Percentiles rank a stretch among this genome's conserved stretches.
Conservation (phyloP, 2,113 vertebrate genomes). For the Cyrtonyx montezumae region DNA sequence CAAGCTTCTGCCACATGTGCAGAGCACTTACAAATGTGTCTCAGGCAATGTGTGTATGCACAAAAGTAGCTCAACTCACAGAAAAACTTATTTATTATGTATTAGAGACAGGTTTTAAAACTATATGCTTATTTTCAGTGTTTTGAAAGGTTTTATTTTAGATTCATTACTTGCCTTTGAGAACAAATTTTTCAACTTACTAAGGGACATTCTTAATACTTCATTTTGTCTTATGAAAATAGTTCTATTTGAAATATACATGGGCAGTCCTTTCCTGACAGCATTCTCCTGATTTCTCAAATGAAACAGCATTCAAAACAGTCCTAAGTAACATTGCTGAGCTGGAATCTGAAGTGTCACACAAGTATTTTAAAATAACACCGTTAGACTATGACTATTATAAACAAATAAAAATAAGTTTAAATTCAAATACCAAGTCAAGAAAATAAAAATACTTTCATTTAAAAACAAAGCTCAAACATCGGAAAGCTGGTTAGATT, state of each 20-base stretch:
- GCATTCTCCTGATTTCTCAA: not conserved
- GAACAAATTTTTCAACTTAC: not conserved
- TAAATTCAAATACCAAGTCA: not conserved
- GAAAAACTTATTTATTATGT: not conserved
- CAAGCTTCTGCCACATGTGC: accelerated
- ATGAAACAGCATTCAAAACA: not conserved
- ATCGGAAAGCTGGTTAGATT: not conserved
- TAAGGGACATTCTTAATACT: not conserved
- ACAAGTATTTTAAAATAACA: not conserved
- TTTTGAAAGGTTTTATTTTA: not conserved
- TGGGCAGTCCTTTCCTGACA: not conserved
- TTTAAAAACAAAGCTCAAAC: not conserved
- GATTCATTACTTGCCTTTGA: not conserved
- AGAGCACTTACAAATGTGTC: not conserved
- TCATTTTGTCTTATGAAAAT: not conserved
- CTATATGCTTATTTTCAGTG: not conserved
- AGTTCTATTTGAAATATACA: not conserved
- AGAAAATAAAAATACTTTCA: not conserved
- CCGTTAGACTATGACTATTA: not conserved
- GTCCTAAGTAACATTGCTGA: not conserved
- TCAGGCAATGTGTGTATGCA: not conserved
- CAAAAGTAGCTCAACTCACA: not conserved
- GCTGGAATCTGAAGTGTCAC: not conserved
- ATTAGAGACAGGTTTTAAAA: not conserved
- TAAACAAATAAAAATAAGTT: not conserved